A percentile compares a stretch with the other conserved stretches of the same genome.
Conservation (phyloP, 2,888 invertebrate species). For the Endotricha flammealis region DNA sequence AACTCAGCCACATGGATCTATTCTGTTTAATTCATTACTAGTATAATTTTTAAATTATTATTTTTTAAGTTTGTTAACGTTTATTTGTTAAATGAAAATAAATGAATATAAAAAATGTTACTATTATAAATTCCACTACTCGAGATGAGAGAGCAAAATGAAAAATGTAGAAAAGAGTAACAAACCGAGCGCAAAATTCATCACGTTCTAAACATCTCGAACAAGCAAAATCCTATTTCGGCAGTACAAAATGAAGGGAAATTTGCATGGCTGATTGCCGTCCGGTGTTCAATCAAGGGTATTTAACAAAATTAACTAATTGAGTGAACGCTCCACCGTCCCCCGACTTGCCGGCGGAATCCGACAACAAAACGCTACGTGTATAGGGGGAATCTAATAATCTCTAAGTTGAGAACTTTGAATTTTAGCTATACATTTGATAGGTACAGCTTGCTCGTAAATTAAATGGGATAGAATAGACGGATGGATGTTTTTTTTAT, state of each 20-base stretch:
- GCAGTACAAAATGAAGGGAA: conserved; percentile 45
- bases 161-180: too few relatives aligned
- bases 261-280: conserved; percentile 78
- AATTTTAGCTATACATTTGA: not conserved
- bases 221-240: conserved; percentile 22
- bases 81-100: too few relatives aligned
- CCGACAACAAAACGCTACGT: conserved; percentile 5
- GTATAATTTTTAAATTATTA: too few relatives aligned
- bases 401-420: not conserved
- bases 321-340: conserved; percentile 63
- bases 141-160: too few relatives aligned
- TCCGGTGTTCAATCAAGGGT: conserved; percentile 76
- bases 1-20: too few relatives aligned
- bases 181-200: conserved; percentile 8
- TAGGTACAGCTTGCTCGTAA: not conserved
- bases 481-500: too few relatives aligned
- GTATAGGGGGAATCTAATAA: conserved; percentile 6
- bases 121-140: too few relatives aligned
- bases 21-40: too few relatives aligned
- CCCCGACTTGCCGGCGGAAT: conserved; percentile 5
- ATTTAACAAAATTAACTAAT: conserved; percentile 78
- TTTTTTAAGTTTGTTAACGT: too few relatives aligned
- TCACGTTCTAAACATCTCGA: conserved; percentile 5
- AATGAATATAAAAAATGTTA: too few relatives aligned
- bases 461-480: not conserved